Evolutionary conservation across 1,140 invertebrate genomes (phyloP).

Genomic region (Hetaerina americana): DNA sequence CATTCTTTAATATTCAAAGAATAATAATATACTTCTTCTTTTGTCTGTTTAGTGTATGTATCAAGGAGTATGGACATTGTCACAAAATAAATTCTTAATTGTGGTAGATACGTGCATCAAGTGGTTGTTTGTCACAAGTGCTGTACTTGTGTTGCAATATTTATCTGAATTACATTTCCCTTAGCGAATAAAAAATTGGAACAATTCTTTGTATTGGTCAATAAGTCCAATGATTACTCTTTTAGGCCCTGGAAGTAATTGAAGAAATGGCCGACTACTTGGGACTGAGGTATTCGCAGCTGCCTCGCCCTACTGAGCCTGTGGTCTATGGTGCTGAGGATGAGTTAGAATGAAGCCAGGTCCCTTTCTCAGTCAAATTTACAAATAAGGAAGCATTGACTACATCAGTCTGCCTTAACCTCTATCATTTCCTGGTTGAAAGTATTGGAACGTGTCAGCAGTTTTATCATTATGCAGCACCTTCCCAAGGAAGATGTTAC

Average conservation of each 20-base stretch:
- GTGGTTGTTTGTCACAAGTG: background rate
- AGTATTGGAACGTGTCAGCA: background rate
- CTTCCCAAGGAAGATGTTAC: background rate
- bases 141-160: slow-evolving; percentile 3
- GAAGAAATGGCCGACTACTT: slow-evolving; percentile 53
- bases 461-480: no score
- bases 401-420: background rate
- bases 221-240: slow-evolving; percentile 14
- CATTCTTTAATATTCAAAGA: no score
- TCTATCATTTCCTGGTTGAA: background rate
- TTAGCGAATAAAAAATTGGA: no score
- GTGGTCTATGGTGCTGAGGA: slow-evolving; percentile 17
- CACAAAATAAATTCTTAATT: no score
- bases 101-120: no score
- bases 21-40: no score
- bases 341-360: slow-evolving; percentile 13
- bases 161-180: background rate
- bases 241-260: slow-evolving; percentile 50
- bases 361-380: background rate
- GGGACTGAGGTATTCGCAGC: slow-evolving; percentile 54
- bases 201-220: no score
- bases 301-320: slow-evolving; percentile 12
- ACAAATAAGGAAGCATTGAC: background rate
- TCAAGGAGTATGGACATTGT: no score
- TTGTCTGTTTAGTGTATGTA: no score